Evolutionary conservation across 2,113 vertebrate genomes (phyloP).

Genomic region (Pseudorhombus dupliciocellatus): DNA sequence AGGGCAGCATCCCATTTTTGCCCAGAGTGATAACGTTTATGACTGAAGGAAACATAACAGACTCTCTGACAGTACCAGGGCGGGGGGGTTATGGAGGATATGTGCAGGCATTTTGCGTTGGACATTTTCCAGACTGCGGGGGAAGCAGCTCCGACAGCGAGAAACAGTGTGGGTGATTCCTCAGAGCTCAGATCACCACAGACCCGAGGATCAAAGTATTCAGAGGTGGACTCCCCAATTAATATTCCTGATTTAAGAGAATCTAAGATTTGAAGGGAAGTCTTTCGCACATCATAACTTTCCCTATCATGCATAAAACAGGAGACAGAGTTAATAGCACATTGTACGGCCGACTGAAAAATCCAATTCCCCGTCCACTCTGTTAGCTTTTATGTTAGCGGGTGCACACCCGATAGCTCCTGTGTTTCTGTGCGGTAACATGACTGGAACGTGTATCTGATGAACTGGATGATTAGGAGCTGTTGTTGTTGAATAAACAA

Average conservation of each 20-base stretch:
- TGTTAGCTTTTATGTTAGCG: slow-evolving; percentile 22
- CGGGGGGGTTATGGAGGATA: slow-evolving; percentile 4
- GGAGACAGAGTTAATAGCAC: slow-evolving; percentile 28
- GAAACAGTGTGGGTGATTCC: not conserved
- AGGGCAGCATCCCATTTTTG: slow-evolving; percentile 19
- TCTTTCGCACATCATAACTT: slow-evolving; percentile 33
- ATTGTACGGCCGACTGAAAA: slow-evolving; percentile 39
- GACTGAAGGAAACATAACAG: slow-evolving; percentile 20
- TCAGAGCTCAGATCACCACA: not conserved
- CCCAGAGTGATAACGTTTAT: slow-evolving; percentile 25
- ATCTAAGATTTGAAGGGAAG: not conserved
- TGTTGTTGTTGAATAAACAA: not conserved
- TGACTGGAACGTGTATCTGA: slow-evolving; percentile 2
- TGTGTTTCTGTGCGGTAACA: not conserved
- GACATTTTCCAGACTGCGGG: not conserved
- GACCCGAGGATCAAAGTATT: slow-evolving; percentile 2
- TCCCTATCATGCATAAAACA: slow-evolving; percentile 27
- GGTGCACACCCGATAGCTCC: not conserved
- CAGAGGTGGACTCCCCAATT: slow-evolving; percentile 6
- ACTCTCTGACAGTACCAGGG: not conserved
- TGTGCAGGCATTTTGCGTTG: slow-evolving; percentile 1
- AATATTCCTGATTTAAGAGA: slow-evolving; percentile 26
- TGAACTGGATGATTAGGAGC: not conserved
- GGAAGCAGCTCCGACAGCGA: not conserved
- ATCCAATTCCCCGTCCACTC: slow-evolving; percentile 20